phyloP scores from a whole-genome alignment of 2,113 vertebrate genomes.

The Rhabdornis inornatus region DNA sequence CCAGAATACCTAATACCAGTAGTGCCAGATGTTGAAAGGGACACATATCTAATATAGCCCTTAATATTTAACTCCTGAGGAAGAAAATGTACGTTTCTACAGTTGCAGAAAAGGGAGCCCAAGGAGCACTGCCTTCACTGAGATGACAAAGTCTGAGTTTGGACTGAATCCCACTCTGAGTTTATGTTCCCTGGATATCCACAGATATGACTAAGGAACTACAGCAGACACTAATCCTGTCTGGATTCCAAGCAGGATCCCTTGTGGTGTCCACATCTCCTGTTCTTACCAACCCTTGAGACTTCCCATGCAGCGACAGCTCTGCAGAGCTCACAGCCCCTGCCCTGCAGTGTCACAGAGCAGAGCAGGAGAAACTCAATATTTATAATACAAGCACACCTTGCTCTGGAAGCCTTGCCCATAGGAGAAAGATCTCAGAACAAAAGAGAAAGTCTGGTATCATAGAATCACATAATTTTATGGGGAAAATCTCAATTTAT shows the following conservation, averaged over 20 bases:
- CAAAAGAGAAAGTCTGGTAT: background rate
- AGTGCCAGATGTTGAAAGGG: background rate
- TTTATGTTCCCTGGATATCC: background rate
- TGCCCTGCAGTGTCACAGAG: background rate
- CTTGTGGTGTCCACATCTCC: no score
- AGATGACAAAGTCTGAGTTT: background rate
- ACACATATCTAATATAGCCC: background rate
- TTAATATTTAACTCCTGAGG: background rate
- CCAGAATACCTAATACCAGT: background rate
- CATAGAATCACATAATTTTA: background rate
- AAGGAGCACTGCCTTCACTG: background rate
- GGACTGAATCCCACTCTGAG: background rate
- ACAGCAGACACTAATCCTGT: background rate
- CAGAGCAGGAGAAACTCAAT: background rate
- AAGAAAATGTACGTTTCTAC: background rate
- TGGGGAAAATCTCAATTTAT: background rate
- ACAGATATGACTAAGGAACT: background rate
- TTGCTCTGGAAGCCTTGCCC: background rate
- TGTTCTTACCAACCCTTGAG: background rate
- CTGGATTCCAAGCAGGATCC: background rate
- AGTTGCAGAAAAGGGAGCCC: background rate
- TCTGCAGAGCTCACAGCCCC: background rate
- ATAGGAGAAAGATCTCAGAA: background rate
- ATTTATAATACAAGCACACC: accelerated
- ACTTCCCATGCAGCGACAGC: background rate